Conservation (phyloP, 1,140 invertebrate genomes). For the Papilio dardanus region DNA sequence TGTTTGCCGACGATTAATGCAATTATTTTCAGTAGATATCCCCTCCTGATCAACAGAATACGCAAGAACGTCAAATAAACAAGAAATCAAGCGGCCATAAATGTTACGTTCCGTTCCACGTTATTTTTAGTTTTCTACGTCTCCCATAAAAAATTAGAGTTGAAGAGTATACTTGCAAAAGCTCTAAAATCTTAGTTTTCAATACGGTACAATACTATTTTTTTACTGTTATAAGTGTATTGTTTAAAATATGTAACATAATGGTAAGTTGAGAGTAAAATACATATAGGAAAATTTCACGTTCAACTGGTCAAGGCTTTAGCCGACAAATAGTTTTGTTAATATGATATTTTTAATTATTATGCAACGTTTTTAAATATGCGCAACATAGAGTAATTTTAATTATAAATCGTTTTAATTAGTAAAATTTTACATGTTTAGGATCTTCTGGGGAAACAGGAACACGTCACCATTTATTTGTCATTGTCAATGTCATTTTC, state of each 20-base stretch:
- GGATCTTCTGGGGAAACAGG: background rate
- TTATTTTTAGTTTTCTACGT: too few relatives aligned
- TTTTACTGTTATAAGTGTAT: too few relatives aligned
- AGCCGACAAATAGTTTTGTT: slow-evolving; percentile 19
- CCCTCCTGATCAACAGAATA: slow-evolving; percentile 66
- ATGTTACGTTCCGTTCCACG: slow-evolving; percentile 60
- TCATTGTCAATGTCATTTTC: slow-evolving; percentile 5
- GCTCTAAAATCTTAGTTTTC: too few relatives aligned
- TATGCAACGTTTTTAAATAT: background rate
- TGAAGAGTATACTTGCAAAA: too few relatives aligned
- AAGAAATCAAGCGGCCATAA: slow-evolving; percentile 77
- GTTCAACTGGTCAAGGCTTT: background rate
- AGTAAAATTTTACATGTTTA: background rate
- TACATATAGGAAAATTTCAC: too few relatives aligned
- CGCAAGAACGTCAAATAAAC: slow-evolving; percentile 78
- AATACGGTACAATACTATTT: too few relatives aligned
- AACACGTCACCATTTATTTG: slow-evolving; percentile 11
- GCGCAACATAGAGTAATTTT: background rate
- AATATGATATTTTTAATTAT: background rate
- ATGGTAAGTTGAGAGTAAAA: too few relatives aligned
- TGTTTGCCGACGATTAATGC: slow-evolving; percentile 48
- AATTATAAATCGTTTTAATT: background rate
- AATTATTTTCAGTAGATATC: slow-evolving; percentile 59
- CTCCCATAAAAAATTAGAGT: too few relatives aligned
- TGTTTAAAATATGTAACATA: too few relatives aligned